Conservation (phyloP, 2,888 invertebrate genomes). For the Agonum fuliginosum region DNA sequence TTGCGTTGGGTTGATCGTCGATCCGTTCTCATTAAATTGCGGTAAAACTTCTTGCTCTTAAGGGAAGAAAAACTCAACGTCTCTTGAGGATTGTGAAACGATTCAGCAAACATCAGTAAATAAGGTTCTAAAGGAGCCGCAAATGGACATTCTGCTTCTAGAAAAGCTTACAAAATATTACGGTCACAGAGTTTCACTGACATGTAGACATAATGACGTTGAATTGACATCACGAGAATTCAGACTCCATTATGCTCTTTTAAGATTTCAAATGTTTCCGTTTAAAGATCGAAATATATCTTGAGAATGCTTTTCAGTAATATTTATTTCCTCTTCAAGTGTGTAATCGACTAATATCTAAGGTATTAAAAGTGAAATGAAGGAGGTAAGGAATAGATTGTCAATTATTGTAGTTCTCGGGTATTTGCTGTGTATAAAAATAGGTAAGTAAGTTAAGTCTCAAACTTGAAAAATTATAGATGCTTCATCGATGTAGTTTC, state of each 20-base stretch:
- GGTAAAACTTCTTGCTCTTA: constrained; percentile 25
- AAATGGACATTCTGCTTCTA: constrained; percentile 31
- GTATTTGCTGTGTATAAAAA: too few species aligned
- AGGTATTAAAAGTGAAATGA: too few species aligned
- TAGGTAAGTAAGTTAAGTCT: too few species aligned
- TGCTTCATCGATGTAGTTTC: too few species aligned
- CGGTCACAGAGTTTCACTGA: neutral
- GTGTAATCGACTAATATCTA: too few species aligned
- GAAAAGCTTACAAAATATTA: constrained; percentile 27
- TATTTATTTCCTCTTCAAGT: too few species aligned
- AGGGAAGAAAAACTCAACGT: constrained; percentile 16
- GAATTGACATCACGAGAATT: neutral
- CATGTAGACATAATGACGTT: constrained; percentile 16
- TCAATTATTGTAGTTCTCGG: too few species aligned
- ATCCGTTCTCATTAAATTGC: constrained; percentile 33
- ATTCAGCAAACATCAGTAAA: constrained; percentile 36
- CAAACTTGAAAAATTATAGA: too few species aligned
- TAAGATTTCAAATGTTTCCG: neutral
- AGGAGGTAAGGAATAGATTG: too few species aligned
- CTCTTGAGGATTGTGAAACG: constrained; percentile 38
- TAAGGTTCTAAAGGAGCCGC: constrained; percentile 15
- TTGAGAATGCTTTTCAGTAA: too few species aligned
- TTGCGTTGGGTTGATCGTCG: neutral
- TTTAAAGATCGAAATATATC: too few species aligned
- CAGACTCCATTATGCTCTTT: too few species aligned